A percentile compares a stretch with the other conserved stretches of the same genome.
Conservation (phyloP, 2,797 vertebrate species). For the Cirrhinus molitorella region DNA sequence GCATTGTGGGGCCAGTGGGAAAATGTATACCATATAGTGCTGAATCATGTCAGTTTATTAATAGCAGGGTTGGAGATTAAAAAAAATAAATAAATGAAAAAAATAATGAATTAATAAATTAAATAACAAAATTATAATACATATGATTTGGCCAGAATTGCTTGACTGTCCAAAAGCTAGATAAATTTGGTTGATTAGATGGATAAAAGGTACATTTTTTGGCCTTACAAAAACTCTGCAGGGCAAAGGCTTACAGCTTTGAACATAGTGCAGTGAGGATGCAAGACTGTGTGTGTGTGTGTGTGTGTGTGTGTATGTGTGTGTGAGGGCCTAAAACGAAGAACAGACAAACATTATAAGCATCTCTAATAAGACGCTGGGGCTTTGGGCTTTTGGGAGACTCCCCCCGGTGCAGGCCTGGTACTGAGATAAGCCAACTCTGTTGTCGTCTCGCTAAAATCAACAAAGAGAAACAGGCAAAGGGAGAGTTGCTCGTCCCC, state of each 20-base stretch:
- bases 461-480: slow-evolving; percentile 82
- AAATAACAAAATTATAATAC: neutral
- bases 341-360: slow-evolving; percentile 54
- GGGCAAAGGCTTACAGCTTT: slow-evolving; percentile 24
- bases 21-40: neutral
- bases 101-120: neutral
- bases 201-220: neutral
- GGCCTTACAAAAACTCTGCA: slow-evolving; percentile 3
- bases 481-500: slow-evolving; percentile 79
- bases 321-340: slow-evolving; percentile 41
- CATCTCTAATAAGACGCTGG: slow-evolving; percentile 77
- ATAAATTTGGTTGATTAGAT: slow-evolving; percentile 22
- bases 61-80: neutral
- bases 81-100: neutral
- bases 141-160: neutral
- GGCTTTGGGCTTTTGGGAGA: slow-evolving; percentile 77
- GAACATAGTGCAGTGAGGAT: slow-evolving; percentile 11
- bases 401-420: slow-evolving; percentile 75
- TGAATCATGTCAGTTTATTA: neutral
- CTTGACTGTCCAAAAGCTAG: neutral
- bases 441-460: slow-evolving; percentile 79
- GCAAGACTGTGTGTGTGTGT: neutral
- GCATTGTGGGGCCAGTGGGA: neutral
- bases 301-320: slow-evolving; percentile 16
- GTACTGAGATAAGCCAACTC: slow-evolving; percentile 79